A percentile compares a stretch with the other conserved stretches of the same genome.
phyloP scores from a whole-genome alignment of 2,797 vertebrate genomes.

The Ispidina picta region DNA sequence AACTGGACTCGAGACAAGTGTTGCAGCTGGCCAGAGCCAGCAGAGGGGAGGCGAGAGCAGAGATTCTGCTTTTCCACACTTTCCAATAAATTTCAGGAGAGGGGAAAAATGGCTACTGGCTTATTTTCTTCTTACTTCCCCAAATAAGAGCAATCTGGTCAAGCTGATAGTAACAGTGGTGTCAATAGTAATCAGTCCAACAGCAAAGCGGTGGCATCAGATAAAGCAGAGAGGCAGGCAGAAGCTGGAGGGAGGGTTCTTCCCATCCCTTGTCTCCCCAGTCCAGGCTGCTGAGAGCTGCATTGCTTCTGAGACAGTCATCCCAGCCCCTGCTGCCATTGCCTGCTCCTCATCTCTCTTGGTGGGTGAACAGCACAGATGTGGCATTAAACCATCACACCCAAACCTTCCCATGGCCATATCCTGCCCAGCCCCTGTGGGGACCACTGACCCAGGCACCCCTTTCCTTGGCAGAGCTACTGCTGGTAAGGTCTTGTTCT shows the following conservation, averaged over 20 bases:
- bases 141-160: fast-evolving
- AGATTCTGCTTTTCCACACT: background rate
- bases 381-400: fast-evolving
- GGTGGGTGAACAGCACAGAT: fast-evolving
- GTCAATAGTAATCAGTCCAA: fast-evolving
- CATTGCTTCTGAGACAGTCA: background rate
- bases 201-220: background rate
- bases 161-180: fast-evolving
- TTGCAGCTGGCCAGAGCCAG: background rate
- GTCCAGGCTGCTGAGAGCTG: background rate
- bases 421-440: background rate
- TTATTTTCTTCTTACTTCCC: background rate
- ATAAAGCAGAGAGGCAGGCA: background rate
- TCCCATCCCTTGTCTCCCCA: background rate
- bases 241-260: background rate
- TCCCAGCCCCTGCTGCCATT: fast-evolving
- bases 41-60: conserved; percentile 66
- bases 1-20: fast-evolving
- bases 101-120: background rate
- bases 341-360: background rate
- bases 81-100: fast-evolving
- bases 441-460: background rate
- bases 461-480: background rate
- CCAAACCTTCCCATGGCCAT: fast-evolving
- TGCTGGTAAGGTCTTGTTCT: fast-evolving